Percentiles rank a stretch among this genome's conserved stretches.
These are phyloP conservation scores for Dryococelus australis DNA, from an alignment of 2,888 invertebrate genomes.

Conservation along the genomic window DNA sequence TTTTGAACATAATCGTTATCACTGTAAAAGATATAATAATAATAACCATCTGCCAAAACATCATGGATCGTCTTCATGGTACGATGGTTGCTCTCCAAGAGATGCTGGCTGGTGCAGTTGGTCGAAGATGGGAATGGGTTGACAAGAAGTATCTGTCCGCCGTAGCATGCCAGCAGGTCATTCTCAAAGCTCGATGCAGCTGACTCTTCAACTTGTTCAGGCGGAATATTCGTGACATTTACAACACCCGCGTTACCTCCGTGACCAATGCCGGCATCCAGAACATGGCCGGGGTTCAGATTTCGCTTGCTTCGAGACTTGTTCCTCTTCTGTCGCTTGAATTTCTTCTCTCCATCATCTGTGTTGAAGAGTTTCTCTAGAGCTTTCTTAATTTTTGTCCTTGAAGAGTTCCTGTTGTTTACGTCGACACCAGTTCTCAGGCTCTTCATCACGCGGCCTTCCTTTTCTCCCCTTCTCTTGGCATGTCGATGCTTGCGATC, in stretches of 20 bases:
- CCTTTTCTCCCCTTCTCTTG: background rate
- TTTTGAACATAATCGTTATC: slow-evolving; percentile 83
- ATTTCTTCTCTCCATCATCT: background rate
- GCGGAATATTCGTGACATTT: slow-evolving; percentile 62
- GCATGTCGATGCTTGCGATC: background rate
- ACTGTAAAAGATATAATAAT: slow-evolving; percentile 89
- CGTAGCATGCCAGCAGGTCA: slow-evolving; percentile 76
- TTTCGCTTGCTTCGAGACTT: slow-evolving; percentile 7
- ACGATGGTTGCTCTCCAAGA: slow-evolving; percentile 64
- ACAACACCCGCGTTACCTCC: slow-evolving; percentile 70
- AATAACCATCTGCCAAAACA: slow-evolving; percentile 79
- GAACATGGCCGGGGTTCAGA: slow-evolving; percentile 56
- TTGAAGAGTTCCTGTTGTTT: background rate
- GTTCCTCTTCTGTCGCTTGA: background rate
- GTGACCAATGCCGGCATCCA: slow-evolving; percentile 78
- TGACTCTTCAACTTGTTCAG: slow-evolving; percentile 67
- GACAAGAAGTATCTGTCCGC: slow-evolving; percentile 76
- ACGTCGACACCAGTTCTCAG: background rate
- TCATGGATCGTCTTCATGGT: slow-evolving; percentile 72
- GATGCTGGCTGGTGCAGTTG: slow-evolving; percentile 72
- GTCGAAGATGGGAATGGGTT: slow-evolving; percentile 74
- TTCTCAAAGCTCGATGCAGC: slow-evolving; percentile 87
- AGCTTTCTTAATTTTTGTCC: background rate
- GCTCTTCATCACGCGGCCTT: background rate
- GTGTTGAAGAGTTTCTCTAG: background rate